These are phyloP conservation scores for Pterostichus madidus DNA, from an alignment of 2,888 invertebrate genomes.

Conservation along the genomic window DNA sequence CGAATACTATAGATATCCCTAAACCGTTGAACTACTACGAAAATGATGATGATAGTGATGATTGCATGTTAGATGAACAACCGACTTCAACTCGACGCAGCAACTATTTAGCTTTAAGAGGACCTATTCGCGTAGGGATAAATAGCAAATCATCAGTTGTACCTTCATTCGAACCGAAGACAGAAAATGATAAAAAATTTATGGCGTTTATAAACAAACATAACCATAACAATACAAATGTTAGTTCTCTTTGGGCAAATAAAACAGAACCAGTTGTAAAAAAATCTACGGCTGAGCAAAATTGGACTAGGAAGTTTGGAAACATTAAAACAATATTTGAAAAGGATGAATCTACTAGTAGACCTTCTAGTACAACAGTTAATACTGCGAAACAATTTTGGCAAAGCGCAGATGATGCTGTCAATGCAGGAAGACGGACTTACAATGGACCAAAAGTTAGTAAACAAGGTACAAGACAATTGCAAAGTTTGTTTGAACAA, in stretches of 20 bases:
- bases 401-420: slow-evolving; percentile 81
- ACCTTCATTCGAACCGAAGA: slow-evolving; percentile 88
- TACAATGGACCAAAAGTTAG: slow-evolving; percentile 75
- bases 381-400: slow-evolving; percentile 82
- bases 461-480: slow-evolving; percentile 74
- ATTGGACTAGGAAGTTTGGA: slow-evolving; percentile 91
- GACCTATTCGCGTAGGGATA: slow-evolving; percentile 81
- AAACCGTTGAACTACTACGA: slow-evolving; percentile 80
- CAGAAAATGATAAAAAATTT: slow-evolving; percentile 92
- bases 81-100: slow-evolving; percentile 73
- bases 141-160: slow-evolving; percentile 75
- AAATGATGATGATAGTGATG: slow-evolving; percentile 78
- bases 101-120: slow-evolving; percentile 78
- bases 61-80: slow-evolving; percentile 69
- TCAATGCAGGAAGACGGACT: slow-evolving; percentile 71
- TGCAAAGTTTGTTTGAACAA: slow-evolving; percentile 76
- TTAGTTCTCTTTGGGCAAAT: slow-evolving; percentile 72
- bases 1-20: slow-evolving; percentile 93
- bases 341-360: slow-evolving; percentile 75
- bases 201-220: slow-evolving; percentile 89
- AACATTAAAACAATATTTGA: slow-evolving; percentile 92
- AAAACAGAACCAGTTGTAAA: slow-evolving; percentile 65
- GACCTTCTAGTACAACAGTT: slow-evolving; percentile 78
- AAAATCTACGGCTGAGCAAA: slow-evolving; percentile 75
- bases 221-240: slow-evolving; percentile 78